Evolutionary conservation across 30 jellyfish, hydroid and myxozoan species (phyloP), one percentile per base, ranked within the genome.

Genomic region (Rhopilema esculentum): DNA sequence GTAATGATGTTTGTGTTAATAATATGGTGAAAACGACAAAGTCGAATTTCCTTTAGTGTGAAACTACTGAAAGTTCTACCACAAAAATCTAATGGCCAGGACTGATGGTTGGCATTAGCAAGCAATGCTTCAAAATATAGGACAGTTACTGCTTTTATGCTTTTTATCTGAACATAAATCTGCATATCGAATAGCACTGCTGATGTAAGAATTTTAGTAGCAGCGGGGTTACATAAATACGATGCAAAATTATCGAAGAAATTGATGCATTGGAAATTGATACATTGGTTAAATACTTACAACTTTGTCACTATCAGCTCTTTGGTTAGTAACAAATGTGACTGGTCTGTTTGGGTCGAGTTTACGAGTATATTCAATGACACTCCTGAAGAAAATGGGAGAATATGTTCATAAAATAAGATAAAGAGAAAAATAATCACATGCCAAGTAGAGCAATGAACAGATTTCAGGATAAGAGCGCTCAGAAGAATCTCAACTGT

Each of bases 331-430:
- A 17, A 96, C 99, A 75, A 96, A 91, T 17, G 99, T 96, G 48
- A 96, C 97, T 62, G 99, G 99, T 21, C 99, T 61, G 65, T 96
- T 91, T 27, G 94, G 89, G 64, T 96, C 99, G 49, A 96, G 80
- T 27, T 87, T 74, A 70, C 95, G 84, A 52, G 98, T 91, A 79
- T 91, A 88, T 9, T 66, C 84, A 12, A 88, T 87, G 0, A 96
- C 95, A 32, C 96, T 82, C 89, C 99, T 96, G 32, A 15, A 84
- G 65, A 75, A 57, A 20, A 64, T 63, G 15, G 61, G 64, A 18
- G 24, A 17, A 8, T 17, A 25, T 72, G 7, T 19, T 9, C 18
- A 29, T 12, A 70, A 83, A 40, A 29, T 19, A 78, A 80, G 26
- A 12, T 8, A 62, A 83, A 49, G 23, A 53, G 20, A 9, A 83